phyloP scores from a whole-genome alignment of 2,113 vertebrate species.

The Myrmecobius fasciatus region DNA sequence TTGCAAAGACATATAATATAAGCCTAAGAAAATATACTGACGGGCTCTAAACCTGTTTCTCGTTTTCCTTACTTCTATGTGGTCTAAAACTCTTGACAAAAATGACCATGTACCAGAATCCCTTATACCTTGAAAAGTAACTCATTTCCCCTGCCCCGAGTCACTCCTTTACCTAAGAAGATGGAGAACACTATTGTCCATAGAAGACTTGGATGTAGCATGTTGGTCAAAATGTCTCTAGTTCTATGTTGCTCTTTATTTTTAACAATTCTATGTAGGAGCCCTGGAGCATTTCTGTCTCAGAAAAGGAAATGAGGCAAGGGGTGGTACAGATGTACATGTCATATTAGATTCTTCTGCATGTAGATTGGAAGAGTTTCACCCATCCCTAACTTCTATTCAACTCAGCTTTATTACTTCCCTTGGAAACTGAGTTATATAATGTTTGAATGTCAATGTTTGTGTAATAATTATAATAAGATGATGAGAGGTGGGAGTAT shows the following conservation, averaged over 20 bases:
- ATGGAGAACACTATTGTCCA: background rate
- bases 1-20: background rate
- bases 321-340: background rate
- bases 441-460: background rate
- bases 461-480: background rate
- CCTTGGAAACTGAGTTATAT: background rate
- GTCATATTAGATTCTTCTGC: background rate
- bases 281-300: background rate
- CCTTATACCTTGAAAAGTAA: background rate
- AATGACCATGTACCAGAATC: too few species aligned
- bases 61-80: background rate
- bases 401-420: background rate
- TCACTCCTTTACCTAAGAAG: background rate
- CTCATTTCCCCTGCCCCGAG: background rate
- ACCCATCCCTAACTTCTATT: background rate
- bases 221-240: background rate
- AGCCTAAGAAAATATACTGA: background rate
- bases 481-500: too few species aligned
- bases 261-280: rapidly evolving
- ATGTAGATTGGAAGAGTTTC: background rate
- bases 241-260: background rate
- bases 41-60: background rate
- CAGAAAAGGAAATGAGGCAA: constrained; percentile 18
- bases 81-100: background rate
- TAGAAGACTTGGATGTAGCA: background rate